Percentiles rank a stretch among this genome's conserved stretches.
Evolutionary conservation across 2,113 vertebrate genomes (phyloP).

Genomic region (Microtus pennsylvanicus): DNA sequence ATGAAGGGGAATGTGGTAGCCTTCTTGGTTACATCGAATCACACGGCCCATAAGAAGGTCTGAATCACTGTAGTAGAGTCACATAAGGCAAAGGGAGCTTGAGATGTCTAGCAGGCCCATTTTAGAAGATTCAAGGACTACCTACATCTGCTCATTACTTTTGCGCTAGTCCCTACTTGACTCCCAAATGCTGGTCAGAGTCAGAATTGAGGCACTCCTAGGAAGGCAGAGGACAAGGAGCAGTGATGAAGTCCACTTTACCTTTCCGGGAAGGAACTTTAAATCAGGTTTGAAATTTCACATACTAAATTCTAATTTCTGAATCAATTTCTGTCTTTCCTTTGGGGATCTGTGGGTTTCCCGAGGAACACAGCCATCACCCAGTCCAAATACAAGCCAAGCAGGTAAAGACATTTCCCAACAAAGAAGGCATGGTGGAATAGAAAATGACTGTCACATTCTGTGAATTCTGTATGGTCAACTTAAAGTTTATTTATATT

Average conservation of each 20-base stretch:
- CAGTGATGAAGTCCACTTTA: not conserved
- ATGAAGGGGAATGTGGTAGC: not conserved
- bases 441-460: not conserved
- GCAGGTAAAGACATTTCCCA: not conserved
- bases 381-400: not conserved
- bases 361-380: not conserved
- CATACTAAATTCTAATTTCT: not conserved
- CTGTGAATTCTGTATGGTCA: not conserved
- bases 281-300: slow-evolving; percentile 14
- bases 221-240: fast-evolving
- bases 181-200: too few species aligned
- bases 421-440: not conserved
- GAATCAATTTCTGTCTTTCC: slow-evolving; percentile 2
- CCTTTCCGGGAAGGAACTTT: not conserved
- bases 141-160: not conserved
- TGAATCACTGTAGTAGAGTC: not conserved
- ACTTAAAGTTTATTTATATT: not conserved
- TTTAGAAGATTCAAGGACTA: not conserved
- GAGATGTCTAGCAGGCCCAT: not conserved
- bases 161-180: not conserved
- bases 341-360: not conserved
- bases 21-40: fast-evolving
- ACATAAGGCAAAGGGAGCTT: not conserved
- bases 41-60: not conserved
- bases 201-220: not conserved